These are phyloP conservation scores for Cyphomyrmex costatus DNA, from an alignment of 1,140 invertebrate species.

Conservation along the genomic window DNA sequence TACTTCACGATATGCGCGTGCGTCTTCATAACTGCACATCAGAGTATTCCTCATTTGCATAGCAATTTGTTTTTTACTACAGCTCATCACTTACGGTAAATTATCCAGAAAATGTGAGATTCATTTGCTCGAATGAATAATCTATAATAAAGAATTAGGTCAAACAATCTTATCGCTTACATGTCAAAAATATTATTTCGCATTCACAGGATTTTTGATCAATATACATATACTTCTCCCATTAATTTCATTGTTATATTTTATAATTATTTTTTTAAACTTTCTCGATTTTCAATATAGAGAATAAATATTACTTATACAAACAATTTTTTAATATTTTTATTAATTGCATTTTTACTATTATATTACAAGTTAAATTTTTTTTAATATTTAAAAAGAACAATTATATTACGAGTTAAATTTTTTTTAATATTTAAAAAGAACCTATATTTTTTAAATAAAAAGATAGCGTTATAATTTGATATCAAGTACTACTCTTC, in stretches of 20 bases:
- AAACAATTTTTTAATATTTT: background rate
- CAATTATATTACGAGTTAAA: background rate
- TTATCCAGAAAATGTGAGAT: slow-evolving; percentile 42
- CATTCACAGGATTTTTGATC: background rate
- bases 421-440: background rate
- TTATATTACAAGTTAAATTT: background rate
- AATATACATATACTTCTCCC: background rate
- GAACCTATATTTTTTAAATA: background rate
- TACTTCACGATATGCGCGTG: slow-evolving; percentile 46
- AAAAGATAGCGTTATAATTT: background rate
- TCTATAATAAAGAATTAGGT: background rate
- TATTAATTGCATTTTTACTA: background rate
- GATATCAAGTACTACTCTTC: background rate
- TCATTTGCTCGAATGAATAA: slow-evolving; percentile 21
- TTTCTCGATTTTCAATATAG: background rate
- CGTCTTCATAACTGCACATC: slow-evolving; percentile 34
- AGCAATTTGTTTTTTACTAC: slow-evolving; percentile 41
- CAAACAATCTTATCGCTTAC: background rate
- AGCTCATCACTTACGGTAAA: slow-evolving; percentile 39
- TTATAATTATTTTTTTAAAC: background rate
- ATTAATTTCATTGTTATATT: background rate
- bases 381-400: background rate
- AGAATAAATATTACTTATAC: slow-evolving; percentile 17
- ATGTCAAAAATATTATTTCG: background rate
- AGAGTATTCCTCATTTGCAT: slow-evolving; percentile 41